phyloP scores from a whole-genome alignment of 2,888 invertebrate genomes.

The Archips xylosteana region DNA sequence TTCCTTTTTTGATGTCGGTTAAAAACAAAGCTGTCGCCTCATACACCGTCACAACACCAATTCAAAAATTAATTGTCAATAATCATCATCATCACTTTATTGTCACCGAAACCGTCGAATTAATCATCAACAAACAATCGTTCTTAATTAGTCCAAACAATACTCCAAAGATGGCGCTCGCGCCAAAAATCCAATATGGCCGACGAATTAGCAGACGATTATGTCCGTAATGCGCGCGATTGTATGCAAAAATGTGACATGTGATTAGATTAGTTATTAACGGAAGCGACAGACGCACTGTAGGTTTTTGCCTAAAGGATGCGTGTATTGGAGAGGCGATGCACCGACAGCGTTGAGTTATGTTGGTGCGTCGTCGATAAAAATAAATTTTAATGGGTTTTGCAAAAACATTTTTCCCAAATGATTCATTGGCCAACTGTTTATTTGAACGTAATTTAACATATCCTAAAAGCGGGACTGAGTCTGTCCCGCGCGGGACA shows the following conservation, averaged over 20 bases:
- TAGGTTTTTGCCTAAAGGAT: not conserved
- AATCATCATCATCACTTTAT: not conserved
- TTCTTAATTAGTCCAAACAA: conserved; percentile 39
- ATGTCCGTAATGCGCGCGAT: conserved; percentile 34
- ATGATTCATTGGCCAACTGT: too few species aligned
- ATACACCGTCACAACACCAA: not conserved
- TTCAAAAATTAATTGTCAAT: conserved; percentile 5
- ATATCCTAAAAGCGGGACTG: too few species aligned
- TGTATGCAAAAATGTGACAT: conserved; percentile 37
- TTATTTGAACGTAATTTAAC: too few species aligned
- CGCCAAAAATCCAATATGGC: conserved; percentile 38
- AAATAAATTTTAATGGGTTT: too few species aligned
- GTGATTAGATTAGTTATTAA: not conserved
- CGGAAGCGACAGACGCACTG: not conserved
- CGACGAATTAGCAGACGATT: conserved; percentile 40
- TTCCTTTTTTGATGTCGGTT: too few species aligned
- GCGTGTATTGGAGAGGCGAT: not conserved
- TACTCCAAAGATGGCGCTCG: conserved; percentile 33
- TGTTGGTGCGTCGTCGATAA: too few species aligned
- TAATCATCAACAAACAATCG: conserved; percentile 21
- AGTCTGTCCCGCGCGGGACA: too few species aligned
- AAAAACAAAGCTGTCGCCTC: too few species aligned
- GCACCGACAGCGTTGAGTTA: too few species aligned
- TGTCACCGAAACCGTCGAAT: not conserved
- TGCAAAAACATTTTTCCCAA: too few species aligned